Percentiles rank a stretch among this genome's conserved stretches.
Evolutionary conservation across 2,113 vertebrate genomes (phyloP).

Genomic region (Lonchura striata): DNA sequence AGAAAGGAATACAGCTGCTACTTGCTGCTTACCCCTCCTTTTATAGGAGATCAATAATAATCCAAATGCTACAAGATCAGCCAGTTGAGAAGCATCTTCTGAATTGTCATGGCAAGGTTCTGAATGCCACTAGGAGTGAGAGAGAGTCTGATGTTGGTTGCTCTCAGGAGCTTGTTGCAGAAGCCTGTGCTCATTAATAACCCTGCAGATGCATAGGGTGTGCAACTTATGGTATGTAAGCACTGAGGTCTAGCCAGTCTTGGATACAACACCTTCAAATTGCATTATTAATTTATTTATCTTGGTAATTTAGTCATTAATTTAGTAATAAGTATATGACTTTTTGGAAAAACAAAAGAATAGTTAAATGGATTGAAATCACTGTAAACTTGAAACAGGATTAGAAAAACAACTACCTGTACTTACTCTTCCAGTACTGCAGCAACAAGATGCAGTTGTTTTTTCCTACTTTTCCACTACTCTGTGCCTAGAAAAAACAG

Average conservation of each 20-base stretch:
- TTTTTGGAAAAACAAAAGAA: background rate
- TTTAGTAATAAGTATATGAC: background rate
- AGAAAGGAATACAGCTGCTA: background rate
- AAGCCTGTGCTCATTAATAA: background rate
- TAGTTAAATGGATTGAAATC: background rate
- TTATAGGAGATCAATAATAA: background rate
- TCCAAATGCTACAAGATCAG: background rate
- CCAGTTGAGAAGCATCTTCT: background rate
- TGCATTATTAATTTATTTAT: background rate
- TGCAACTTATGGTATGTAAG: background rate
- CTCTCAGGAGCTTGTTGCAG: background rate
- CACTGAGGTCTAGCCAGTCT: accelerated
- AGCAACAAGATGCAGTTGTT: background rate
- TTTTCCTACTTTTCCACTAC: background rate
- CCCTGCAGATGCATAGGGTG: accelerated
- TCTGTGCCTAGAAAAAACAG: background rate
- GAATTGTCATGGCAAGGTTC: background rate
- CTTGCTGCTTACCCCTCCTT: background rate
- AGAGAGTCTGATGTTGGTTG: background rate
- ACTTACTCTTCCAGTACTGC: background rate
- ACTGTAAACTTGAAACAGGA: background rate
- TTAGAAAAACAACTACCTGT: background rate
- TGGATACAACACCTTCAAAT: background rate
- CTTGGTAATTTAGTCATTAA: background rate
- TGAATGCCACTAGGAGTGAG: background rate